Evolutionary conservation across 2,797 vertebrate species (phyloP).

Genomic region (Cynodonichthys magdalenae): DNA sequence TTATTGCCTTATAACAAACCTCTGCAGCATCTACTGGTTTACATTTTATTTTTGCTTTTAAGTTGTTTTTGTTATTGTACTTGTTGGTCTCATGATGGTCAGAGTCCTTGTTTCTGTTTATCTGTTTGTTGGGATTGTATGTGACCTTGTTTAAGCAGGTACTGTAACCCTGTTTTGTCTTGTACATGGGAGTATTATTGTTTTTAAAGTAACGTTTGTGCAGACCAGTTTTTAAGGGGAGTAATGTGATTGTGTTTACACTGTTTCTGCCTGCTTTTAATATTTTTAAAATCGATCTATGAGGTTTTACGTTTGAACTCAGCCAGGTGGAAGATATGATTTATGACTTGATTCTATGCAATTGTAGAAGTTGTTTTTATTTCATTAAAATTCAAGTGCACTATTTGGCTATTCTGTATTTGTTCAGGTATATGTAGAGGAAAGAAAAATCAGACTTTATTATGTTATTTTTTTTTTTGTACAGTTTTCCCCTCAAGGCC

Average conservation of each 20-base stretch:
- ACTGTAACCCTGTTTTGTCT: conserved; percentile 39
- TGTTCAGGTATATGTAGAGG: background rate
- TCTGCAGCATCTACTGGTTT: conserved; percentile 41
- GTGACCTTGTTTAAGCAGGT: conserved; percentile 11
- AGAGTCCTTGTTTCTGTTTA: conserved; percentile 12
- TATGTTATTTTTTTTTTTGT: background rate
- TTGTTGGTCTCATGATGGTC: conserved; percentile 20
- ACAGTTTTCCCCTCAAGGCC: background rate
- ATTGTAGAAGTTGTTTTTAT: conserved; percentile 44
- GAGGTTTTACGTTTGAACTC: conserved; percentile 19
- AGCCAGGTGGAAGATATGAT: conserved; percentile 20
- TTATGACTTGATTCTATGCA: conserved; percentile 57
- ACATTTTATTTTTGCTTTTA: conserved; percentile 8
- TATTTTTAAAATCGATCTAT: conserved; percentile 23
- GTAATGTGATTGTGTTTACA: conserved; percentile 20
- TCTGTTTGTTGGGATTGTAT: conserved; percentile 33
- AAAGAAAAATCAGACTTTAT: no score
- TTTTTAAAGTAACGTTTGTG: conserved; percentile 11
- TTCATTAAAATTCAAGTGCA: conserved; percentile 55
- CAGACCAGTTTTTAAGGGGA: conserved; percentile 23
- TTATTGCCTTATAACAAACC: conserved; percentile 4
- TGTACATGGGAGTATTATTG: conserved; percentile 9
- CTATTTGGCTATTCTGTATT: background rate
- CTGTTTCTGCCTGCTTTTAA: background rate
- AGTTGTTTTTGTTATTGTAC: conserved; percentile 5